Percentiles rank a stretch among this genome's conserved stretches.
phyloP scores from a whole-genome alignment of 2,888 invertebrate genomes.

The Caenorhabditis afra region DNA sequence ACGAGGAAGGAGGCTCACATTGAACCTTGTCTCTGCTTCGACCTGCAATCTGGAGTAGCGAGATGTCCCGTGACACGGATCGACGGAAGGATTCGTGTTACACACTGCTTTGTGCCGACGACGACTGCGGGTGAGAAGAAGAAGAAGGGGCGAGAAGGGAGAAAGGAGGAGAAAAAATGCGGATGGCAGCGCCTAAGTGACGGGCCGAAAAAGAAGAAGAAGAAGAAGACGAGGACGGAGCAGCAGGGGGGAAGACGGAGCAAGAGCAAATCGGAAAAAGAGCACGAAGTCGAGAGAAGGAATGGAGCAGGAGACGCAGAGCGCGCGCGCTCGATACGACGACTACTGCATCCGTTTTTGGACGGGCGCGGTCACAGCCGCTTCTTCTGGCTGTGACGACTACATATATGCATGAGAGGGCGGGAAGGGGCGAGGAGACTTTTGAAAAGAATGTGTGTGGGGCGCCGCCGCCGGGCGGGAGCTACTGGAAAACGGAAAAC shows the following conservation, averaged over 20 bases:
- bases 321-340: conserved; percentile 30
- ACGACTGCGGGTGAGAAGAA: too few relatives aligned
- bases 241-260: conserved; percentile 3
- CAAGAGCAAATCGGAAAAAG: conserved; percentile 56
- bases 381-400: conserved; percentile 38
- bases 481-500: too few relatives aligned
- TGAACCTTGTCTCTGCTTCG: too few relatives aligned
- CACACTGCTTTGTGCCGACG: too few relatives aligned
- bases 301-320: too few relatives aligned
- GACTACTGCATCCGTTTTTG: conserved; percentile 51
- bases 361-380: conserved; percentile 6
- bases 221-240: neutral
- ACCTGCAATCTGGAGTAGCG: too few relatives aligned
- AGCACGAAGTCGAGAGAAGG: conserved; percentile 27
- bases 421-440: too few relatives aligned
- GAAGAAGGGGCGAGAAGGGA: conserved; percentile 11
- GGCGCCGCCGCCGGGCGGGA: too few relatives aligned
- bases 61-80: too few relatives aligned
- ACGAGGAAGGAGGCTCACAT: neutral
- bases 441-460: too few relatives aligned
- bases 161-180: conserved; percentile 16
- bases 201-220: conserved; percentile 33
- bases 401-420: conserved; percentile 43
- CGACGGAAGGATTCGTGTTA: too few relatives aligned
- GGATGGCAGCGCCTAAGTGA: conserved; percentile 50